Base-by-base conservation (phyloP, 2,888 invertebrate species). In the Melanargia galathea region DNA sequence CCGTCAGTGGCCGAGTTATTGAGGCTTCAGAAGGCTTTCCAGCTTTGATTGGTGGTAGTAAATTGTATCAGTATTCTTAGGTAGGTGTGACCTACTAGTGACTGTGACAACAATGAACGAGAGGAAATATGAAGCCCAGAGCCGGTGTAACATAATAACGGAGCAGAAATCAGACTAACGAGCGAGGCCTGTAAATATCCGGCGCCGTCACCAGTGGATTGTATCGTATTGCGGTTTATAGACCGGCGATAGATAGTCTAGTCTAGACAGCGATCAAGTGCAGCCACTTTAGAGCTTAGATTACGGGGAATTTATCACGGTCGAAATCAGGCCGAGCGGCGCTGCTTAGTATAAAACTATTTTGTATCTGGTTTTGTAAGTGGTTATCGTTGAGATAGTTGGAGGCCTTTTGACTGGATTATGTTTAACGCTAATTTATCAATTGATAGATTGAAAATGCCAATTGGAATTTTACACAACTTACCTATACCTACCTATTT, bases 201-300 rank as follows among this genome's bases (percentile, higher is more conserved):
- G 70, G 65, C 72, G 74, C 73, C 80, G 82, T 82, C 77, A 75
- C 74, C 71, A 70, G 70, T 64, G 71, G 79, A 82, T 81, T 79
- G 78, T 83, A 84, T 85, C 84, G 74, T 73, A 78, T 82, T 83
- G 81, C 82, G 78, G 80, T 81, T 81, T 81, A 81, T 78, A 75
- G 76, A 73, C 70, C 72, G 70, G 72, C 73, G 75, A 71, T 76
- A 73, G 73, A 72, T 73, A 72, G 73, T 77, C 75, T 75, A 73
- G 81, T 77, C 79, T 79, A 77, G 78, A 81, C 82, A 71, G 76
- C 79, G 80, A 82, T 82, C 80, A 77, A 84, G 80, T 78, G 76
- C 71, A 72, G 73, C 71, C 70, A 70, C 68, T 80, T 76, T 76
- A 76, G 70, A 78, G 79, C 75, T 79, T 78, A 78, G 79, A 83